These are phyloP conservation scores for Conistra vaccinii DNA, from an alignment of 2,888 invertebrate species.

Conservation along the genomic window DNA sequence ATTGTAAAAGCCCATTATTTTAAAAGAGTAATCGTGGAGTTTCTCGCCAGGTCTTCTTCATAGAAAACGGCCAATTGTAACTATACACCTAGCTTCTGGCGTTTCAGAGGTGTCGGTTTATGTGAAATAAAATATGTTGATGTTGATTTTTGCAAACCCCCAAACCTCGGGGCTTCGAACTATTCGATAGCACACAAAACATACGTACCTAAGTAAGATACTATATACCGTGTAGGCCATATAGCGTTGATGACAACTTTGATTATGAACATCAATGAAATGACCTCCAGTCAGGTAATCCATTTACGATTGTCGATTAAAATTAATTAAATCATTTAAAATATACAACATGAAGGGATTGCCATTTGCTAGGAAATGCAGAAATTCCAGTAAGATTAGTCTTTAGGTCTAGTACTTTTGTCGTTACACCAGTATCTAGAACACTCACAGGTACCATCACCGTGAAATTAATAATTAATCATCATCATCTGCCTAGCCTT, in stretches of 20 bases:
- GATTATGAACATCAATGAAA: not conserved
- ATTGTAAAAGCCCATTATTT: too few relatives aligned
- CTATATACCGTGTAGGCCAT: not conserved
- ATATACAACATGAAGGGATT: not conserved
- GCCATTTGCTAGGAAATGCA: not conserved
- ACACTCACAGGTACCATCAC: not conserved
- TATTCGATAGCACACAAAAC: not conserved
- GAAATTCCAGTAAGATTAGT: not conserved
- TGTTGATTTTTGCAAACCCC: too few relatives aligned
- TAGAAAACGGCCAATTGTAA: too few relatives aligned
- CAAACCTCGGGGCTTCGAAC: too few relatives aligned
- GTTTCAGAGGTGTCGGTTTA: too few relatives aligned
- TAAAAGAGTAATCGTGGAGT: too few relatives aligned
- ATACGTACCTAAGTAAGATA: too few relatives aligned
- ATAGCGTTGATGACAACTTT: not conserved
- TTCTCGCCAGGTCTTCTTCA: too few relatives aligned
- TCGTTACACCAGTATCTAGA: not conserved
- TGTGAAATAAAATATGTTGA: too few relatives aligned
- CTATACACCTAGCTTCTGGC: too few relatives aligned
- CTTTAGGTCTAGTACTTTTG: not conserved
- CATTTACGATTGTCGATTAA: not conserved
- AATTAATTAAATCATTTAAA: not conserved
- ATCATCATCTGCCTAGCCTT: too few relatives aligned
- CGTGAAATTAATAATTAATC: not conserved
- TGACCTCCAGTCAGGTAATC: not conserved